A percentile compares a stretch with the other conserved stretches of the same genome.
Conservation (phyloP, 2,888 invertebrate genomes). For the Cephus spinipes region DNA sequence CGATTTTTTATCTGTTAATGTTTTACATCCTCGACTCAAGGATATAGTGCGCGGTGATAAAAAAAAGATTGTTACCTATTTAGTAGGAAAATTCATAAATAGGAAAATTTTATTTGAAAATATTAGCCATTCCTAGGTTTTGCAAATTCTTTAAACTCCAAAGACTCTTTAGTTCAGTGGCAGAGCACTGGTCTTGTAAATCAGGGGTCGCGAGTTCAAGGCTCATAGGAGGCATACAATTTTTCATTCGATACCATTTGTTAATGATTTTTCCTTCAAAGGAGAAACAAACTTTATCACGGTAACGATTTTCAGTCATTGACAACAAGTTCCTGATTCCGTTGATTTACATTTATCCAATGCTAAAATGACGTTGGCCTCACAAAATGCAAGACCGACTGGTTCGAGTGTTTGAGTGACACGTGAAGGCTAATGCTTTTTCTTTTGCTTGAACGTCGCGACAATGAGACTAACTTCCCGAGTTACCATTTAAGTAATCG, state of each 20-base stretch:
- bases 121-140: background rate
- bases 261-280: too few relatives aligned
- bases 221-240: constrained; percentile 13
- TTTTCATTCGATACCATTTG: too few relatives aligned
- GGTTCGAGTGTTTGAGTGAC: constrained; percentile 13
- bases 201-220: constrained; percentile 18
- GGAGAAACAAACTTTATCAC: too few relatives aligned
- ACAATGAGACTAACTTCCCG: constrained; percentile 10
- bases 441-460: constrained; percentile 11
- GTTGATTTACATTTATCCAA: background rate
- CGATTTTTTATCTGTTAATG: too few relatives aligned
- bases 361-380: constrained; percentile 1
- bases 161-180: constrained; percentile 18
- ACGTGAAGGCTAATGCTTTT: constrained; percentile 20
- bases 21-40: too few relatives aligned
- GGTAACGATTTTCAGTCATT: too few relatives aligned
- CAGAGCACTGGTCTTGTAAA: constrained; percentile 18
- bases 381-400: background rate
- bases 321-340: background rate
- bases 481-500: constrained; percentile 25
- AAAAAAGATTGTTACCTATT: too few relatives aligned
- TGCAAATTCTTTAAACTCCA: constrained; percentile 1
- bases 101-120: too few relatives aligned
- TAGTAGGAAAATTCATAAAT: too few relatives aligned
- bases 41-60: too few relatives aligned